Base-by-base conservation (phyloP, 2,113 vertebrate species). In the Orycteropus afer region DNA sequence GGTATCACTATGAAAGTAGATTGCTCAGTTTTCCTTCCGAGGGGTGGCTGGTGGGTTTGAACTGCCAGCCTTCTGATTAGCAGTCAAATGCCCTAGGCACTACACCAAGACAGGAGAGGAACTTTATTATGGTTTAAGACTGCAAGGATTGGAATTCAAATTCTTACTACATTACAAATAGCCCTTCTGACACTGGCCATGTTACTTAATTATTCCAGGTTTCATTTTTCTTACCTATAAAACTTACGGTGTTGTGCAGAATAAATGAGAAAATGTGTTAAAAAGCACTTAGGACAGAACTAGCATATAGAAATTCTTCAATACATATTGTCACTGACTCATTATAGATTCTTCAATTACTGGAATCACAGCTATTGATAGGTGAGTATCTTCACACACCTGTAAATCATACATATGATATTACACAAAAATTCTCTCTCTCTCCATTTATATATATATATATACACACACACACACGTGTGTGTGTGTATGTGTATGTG, bases 131-230 rank as follows among this genome's bases (percentile, higher is more conserved):
- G 47, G 55, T 65, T 91, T 88, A 18, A 29, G 59, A 80, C 9
- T 76, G 42, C 13, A 94, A 8, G 34, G 25, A 80, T 57, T 18
- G 7, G 7, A 18, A 4, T 74, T 65, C 13, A 96, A 18, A 55
- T 97, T 53, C 8, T 76, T 14, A 14, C 32, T 76, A 29, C 20
- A 13, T 13, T 61, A 7, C 14, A 1, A 20, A 37, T 0, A 49
- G 20, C 42, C 4, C 86, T 96, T 93, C 57, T 37, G 27, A 82
- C 65, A 80, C 45, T 61, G 74, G 82, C 51, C 73, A 96, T 79
- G 81, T 90, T 71, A 42, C 17, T 51, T n/a, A n/a, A n/a, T n/a
- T n/a, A n/a, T 34, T 94, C 37, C 92, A 8, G 47, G 8, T 5
- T 57, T 79, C 8, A 45, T 1, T 45, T 89, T 59, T 3, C 79